Evolutionary conservation across 1,140 invertebrate species (phyloP).

Genomic region (Brachionus angularis): DNA sequence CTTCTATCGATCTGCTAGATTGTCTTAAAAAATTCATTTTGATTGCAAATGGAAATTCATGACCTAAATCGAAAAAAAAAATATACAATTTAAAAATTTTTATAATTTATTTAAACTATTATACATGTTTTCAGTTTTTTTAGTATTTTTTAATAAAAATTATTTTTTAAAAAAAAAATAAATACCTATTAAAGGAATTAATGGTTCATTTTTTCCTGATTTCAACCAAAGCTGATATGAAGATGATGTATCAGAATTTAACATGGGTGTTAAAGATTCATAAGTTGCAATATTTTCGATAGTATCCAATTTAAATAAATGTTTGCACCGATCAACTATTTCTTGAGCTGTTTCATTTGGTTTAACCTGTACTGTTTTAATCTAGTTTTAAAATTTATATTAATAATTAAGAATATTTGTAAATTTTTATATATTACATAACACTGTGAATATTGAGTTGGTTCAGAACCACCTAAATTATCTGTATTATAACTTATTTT

Average conservation of each 20-base stretch:
- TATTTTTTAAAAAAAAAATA: not conserved
- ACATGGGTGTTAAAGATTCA: too few relatives aligned
- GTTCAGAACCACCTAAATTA: slow-evolving; percentile 16
- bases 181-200: slow-evolving; percentile 30
- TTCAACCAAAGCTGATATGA: slow-evolving; percentile 37
- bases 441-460: slow-evolving; percentile 26
- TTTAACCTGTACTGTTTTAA: slow-evolving; percentile 33
- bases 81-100: too few relatives aligned
- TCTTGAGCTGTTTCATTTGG: slow-evolving; percentile 23
- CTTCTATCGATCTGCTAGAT: slow-evolving; percentile 5
- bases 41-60: slow-evolving; percentile 34
- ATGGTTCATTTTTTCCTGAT: slow-evolving; percentile 11
- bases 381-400: too few relatives aligned
- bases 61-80: too few relatives aligned
- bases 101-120: too few relatives aligned
- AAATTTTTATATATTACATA: slow-evolving; percentile 13
- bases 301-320: slow-evolving; percentile 13
- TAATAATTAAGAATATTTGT: too few relatives aligned
- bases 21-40: slow-evolving; percentile 40
- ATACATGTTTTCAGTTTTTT: too few relatives aligned
- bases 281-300: not conserved
- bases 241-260: too few relatives aligned
- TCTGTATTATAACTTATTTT: slow-evolving; percentile 40
- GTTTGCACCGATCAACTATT: not conserved
- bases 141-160: too few relatives aligned